Conservation (phyloP, 2,113 vertebrate species). For the Eolophus roseicapilla region DNA sequence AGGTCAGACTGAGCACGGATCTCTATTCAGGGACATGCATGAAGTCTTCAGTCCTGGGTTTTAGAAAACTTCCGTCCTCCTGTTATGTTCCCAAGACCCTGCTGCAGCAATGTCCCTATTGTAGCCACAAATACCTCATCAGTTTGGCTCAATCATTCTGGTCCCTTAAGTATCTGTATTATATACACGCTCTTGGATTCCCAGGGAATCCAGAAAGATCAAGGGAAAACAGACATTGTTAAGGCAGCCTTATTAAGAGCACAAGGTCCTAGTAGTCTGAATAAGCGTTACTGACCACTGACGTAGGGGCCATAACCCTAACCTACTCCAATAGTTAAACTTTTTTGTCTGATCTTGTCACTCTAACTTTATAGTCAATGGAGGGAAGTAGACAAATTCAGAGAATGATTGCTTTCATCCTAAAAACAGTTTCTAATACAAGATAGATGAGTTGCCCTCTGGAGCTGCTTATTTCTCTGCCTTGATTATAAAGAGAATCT, state of each 20-base stretch:
- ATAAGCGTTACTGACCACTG: neutral
- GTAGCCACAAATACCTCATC: neutral
- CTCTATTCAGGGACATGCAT: neutral
- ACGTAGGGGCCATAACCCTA: neutral
- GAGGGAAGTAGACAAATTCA: neutral
- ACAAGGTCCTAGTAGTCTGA: neutral
- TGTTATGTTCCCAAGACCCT: neutral
- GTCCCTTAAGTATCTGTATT: neutral
- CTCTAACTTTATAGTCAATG: neutral
- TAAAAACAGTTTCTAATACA: neutral
- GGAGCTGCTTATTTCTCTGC: neutral
- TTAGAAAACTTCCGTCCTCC: neutral
- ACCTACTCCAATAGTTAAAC: neutral
- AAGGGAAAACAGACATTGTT: neutral
- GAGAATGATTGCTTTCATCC: neutral
- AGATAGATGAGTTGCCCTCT: neutral
- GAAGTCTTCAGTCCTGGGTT: neutral
- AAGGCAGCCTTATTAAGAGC: neutral
- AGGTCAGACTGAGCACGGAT: neutral
- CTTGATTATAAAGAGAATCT: neutral
- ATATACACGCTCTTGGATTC: neutral
- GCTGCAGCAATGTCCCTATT: neutral
- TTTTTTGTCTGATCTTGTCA: neutral
- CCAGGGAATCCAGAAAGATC: neutral
- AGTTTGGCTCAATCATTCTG: neutral